Evolutionary conservation across 1,140 invertebrate species (phyloP).

Genomic region (Probaryconus sp.): DNA sequence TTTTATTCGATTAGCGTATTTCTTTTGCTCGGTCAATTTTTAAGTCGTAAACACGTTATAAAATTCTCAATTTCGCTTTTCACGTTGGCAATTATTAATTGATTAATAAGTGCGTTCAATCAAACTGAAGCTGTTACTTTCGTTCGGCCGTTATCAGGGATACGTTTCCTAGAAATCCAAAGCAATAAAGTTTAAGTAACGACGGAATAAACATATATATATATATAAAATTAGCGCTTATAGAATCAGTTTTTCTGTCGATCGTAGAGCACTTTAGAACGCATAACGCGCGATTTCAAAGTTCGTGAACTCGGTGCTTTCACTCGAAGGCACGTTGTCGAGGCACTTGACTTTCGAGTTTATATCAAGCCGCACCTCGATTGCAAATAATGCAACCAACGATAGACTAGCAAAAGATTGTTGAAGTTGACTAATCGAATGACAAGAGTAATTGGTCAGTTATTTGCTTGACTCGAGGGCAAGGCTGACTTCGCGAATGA

Average conservation of each 20-base stretch:
- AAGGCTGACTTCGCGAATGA: conserved; percentile 51
- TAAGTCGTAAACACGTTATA: no score
- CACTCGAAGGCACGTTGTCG: conserved; percentile 60
- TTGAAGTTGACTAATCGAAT: conserved; percentile 61
- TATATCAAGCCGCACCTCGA: conserved; percentile 63
- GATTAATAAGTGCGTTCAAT: conserved; percentile 17
- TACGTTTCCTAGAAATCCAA: conserved; percentile 25
- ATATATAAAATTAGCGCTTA: conserved; percentile 18
- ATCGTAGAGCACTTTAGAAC: conserved; percentile 37
- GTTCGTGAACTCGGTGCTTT: conserved; percentile 63
- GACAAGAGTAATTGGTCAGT: conserved; percentile 64
- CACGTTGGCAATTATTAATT: conserved; percentile 13
- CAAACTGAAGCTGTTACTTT: conserved; percentile 16
- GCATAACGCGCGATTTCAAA: conserved; percentile 57
- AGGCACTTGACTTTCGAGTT: conserved; percentile 65
- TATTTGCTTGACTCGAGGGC: conserved; percentile 63
- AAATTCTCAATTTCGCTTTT: no score
- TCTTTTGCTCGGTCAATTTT: no score
- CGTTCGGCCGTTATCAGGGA: conserved; percentile 7
- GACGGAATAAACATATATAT: conserved; percentile 8
- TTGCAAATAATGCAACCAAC: conserved; percentile 59
- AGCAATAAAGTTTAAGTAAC: conserved; percentile 6
- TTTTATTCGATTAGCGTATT: neutral
- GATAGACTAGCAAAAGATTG: conserved; percentile 49
- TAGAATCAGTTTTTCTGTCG: conserved; percentile 36